Evolutionary conservation across 2,113 vertebrate species (phyloP), one percentile per base, ranked within the genome.

Genomic region (Carollia perspicillata): DNA sequence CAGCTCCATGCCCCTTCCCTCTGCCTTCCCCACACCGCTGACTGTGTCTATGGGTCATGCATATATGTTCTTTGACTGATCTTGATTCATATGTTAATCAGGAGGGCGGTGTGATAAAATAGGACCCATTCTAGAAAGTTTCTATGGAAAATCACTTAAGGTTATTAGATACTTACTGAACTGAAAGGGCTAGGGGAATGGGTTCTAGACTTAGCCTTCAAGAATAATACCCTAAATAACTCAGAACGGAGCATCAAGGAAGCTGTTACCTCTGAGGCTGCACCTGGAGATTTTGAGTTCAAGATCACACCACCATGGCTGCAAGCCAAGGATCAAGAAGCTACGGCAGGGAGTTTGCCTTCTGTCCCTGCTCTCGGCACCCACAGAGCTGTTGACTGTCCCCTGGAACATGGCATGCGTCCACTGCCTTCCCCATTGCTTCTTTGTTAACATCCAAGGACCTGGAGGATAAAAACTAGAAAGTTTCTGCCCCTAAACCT

Each of bases 31-130:
- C 28, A 30, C 60, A 12, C 60, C 5, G 26, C 1, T 30, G 60
- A 30, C 60, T 63, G 60, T 30, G 60, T 30, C 58, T 60, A 0
- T 28, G 58, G 26, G 58, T 28, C 58, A 28, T 28, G 23, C 28
- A 63, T 30, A 2, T 63, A 63, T 30, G 60, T 30, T 63, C 60
- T 63, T 63, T 6, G 28, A 60, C 26, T 60, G 4, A 63, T 89
- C 28, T 79, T 90, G 71, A 74, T 75, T 80, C 91, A 58, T 90
- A 20, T 74, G 35, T 75, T 90, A 71, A 68, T 72, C 49, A 92
- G 65, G 42, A 37, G 3, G n/a, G 30, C 49, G 66, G 58, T 18
- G 14, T 40, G 5, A 58, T 77, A 42, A 75, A 85, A 66, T 0
- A 66, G 68, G 95, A 69, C 77, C 53, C 5, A 47, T 63, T 86